Conservation (phyloP, 2,888 invertebrate genomes). For the Lycophotia porphyrea region DNA sequence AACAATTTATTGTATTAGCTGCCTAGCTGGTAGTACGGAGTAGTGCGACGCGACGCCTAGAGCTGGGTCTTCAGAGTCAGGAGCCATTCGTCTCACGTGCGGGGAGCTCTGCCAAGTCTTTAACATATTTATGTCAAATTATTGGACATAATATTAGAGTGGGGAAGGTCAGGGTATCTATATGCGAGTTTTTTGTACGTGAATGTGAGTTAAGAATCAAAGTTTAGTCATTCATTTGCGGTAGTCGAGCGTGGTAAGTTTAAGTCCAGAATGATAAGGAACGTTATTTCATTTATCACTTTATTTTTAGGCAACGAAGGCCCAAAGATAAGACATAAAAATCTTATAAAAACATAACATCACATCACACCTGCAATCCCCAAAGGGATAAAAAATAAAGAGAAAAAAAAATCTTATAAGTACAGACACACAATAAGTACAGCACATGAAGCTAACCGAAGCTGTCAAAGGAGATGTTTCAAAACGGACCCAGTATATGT, state of each 20-base stretch:
- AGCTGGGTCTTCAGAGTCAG: conserved; percentile 48
- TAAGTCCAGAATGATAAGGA: not conserved
- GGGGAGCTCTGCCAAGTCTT: conserved; percentile 58
- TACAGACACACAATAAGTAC: too few relatives aligned
- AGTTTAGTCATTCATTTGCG: not conserved
- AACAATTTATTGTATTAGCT: conserved; percentile 62
- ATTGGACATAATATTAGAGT: conserved; percentile 32
- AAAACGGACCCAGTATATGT: too few relatives aligned
- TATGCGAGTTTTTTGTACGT: not conserved
- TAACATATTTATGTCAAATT: conserved; percentile 63
- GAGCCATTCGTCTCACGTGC: conserved; percentile 65
- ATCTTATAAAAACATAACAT: too few relatives aligned
- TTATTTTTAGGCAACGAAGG: too few relatives aligned
- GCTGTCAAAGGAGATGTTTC: too few relatives aligned
- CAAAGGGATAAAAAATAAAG: too few relatives aligned
- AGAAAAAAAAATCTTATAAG: too few relatives aligned
- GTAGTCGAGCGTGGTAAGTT: not conserved
- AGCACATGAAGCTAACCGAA: too few relatives aligned
- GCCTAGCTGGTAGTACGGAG: conserved; percentile 36
- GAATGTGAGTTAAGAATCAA: not conserved
- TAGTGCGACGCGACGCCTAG: conserved; percentile 29
- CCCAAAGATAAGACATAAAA: too few relatives aligned
- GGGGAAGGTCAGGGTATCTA: not conserved
- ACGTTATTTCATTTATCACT: too few relatives aligned
- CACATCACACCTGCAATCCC: too few relatives aligned